These are phyloP conservation scores for Anarrhichthys ocellatus DNA, from an alignment of 2,113 vertebrate species.

Conservation along the genomic window DNA sequence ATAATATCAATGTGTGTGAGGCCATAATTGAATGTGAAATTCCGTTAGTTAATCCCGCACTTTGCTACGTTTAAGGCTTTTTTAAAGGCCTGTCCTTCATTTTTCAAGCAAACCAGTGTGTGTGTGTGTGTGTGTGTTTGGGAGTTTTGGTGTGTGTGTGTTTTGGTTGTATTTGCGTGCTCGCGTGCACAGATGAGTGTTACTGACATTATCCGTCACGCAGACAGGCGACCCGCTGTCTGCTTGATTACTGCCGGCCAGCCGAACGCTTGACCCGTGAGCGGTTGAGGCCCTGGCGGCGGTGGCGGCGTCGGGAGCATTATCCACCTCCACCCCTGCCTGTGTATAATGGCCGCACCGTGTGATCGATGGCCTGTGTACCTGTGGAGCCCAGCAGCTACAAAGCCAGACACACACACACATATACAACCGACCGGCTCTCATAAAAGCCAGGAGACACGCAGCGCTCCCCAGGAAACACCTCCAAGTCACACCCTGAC, in stretches of 20 bases:
- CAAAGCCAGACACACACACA: constrained; percentile 39
- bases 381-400: constrained; percentile 72
- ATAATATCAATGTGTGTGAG: neutral
- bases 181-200: constrained; percentile 40
- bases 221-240: constrained; percentile 67
- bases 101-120: neutral
- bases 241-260: constrained; percentile 69
- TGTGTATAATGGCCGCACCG: constrained; percentile 70
- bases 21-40: neutral
- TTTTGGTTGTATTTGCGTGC: constrained; percentile 36
- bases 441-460: constrained; percentile 66
- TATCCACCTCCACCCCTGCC: constrained; percentile 72
- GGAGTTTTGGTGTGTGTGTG: neutral
- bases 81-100: neutral
- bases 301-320: constrained; percentile 68
- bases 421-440: constrained; percentile 29
- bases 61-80: too few species aligned
- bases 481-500: constrained; percentile 66
- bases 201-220: constrained; percentile 66
- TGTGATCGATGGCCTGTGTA: constrained; percentile 79
- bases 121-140: constrained; percentile 11
- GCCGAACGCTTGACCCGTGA: constrained; percentile 73
- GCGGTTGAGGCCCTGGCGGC: constrained; percentile 59
- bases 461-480: constrained; percentile 62
- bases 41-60: neutral